Evolutionary conservation across 2,888 invertebrate species (phyloP).

Genomic region (Aphelenchoides bicaudatus): DNA sequence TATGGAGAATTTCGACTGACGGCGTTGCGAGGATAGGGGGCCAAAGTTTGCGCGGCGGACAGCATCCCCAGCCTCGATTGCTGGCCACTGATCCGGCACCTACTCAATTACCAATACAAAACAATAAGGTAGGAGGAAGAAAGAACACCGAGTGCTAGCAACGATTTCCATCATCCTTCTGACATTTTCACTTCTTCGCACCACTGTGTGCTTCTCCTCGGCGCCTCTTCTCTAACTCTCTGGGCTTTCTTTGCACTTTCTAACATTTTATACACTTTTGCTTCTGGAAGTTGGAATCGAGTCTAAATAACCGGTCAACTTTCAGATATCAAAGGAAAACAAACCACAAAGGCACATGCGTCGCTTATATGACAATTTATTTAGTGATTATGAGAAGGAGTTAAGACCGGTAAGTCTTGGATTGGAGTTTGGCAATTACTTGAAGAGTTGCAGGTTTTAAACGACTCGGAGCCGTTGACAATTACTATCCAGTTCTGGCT

Average conservation of each 20-base stretch:
- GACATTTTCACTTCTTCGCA: neutral
- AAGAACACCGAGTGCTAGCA: neutral
- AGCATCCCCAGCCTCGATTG: no score
- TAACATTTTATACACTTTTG: no score
- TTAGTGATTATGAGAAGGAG: conserved; percentile 46
- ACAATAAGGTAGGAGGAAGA: no score
- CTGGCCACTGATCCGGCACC: no score
- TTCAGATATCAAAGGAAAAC: conserved; percentile 16
- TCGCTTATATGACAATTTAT: conserved; percentile 44
- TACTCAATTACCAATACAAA: no score
- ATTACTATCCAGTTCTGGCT: conserved; percentile 58
- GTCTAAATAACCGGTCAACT: no score
- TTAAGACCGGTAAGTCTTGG: conserved; percentile 57
- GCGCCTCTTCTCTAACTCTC: conserved; percentile 1
- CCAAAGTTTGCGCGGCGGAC: neutral
- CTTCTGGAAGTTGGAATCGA: no score
- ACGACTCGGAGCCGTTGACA: conserved; percentile 42
- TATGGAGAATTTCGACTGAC: neutral
- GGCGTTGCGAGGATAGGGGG: conserved; percentile 4
- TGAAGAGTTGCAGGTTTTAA: no score
- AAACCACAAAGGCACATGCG: conserved; percentile 34
- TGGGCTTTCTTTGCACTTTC: no score
- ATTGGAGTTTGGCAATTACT: no score
- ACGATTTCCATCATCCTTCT: neutral
- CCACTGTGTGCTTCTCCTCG: neutral